Conservation (phyloP, 2,888 invertebrate species). For the Sisyra nigra region DNA sequence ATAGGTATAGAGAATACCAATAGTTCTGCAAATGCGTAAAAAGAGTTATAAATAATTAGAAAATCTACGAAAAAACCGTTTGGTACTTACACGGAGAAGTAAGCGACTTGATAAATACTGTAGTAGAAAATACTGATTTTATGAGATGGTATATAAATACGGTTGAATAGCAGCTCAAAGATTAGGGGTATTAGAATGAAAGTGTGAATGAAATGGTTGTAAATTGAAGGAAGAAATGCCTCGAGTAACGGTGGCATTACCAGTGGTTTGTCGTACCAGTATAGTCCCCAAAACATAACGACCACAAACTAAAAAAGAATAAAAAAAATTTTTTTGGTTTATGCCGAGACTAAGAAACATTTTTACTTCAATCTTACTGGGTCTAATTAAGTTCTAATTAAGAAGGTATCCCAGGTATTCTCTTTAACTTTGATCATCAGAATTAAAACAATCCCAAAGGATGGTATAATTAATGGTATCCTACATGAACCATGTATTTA, state of each 20-base stretch:
- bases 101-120: background rate
- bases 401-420: too few species aligned
- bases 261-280: background rate
- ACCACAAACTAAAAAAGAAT: background rate
- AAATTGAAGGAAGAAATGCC: background rate
- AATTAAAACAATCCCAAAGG: too few species aligned
- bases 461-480: too few species aligned
- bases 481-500: too few species aligned
- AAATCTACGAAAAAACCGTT: too few species aligned
- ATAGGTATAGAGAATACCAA: background rate
- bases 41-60: background rate
- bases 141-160: background rate
- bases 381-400: too few species aligned
- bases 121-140: background rate
- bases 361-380: too few species aligned
- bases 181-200: background rate
- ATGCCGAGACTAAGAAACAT: too few species aligned
- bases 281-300: background rate
- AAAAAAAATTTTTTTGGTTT: background rate
- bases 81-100: background rate
- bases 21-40: background rate
- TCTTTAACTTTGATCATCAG: too few species aligned
- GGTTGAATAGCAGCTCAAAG: conserved; percentile 1
- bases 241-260: background rate
- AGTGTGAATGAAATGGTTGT: background rate